Evolutionary conservation across 2,888 invertebrate species (phyloP), one percentile per base, ranked within the genome.

Genomic region (Blastobasis lacticolella): DNA sequence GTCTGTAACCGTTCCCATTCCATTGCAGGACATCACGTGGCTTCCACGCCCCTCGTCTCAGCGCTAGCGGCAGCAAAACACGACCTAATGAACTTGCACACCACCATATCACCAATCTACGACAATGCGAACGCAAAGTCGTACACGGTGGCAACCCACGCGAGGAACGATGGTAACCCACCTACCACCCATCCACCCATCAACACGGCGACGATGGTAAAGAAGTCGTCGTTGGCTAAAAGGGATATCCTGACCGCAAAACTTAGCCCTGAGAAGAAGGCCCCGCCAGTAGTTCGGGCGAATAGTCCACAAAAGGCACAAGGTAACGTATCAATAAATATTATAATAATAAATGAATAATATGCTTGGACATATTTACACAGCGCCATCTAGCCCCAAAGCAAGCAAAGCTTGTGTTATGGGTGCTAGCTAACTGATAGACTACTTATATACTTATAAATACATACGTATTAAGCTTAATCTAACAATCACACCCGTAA

Each of bases 91-190:
- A 73, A 78, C 53, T 60, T 86, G 9, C 80, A 84, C 62, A 76
- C 69, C 46, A 83, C 83, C 0, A 81, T 88, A 66, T 89, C 89
- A 0, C 89, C 89, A 0, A 89, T 89, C 10, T 85, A 78, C 71
- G 83, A 83, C 45, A 69, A 73, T 64, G 49, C 74, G 0, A 74
- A 77, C 49, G 83, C 81, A 42, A 81, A 83, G 50, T 79, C 83
- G 0, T 83, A 79, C 56, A 78, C 78, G 0, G 48, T 80, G 0
- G 64, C 73, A 0, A 81, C 77, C 54, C 68, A 58, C 0, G 57
- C 67, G 0, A 73, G 63, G 37, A 48, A 66, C 10, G 66, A 72
- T 63, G 64, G 71, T 48, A 80, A 78, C 43, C 2, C 23, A 1
- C 2, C 3, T 23, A 60, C 75, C 0, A 81, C 81, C 0, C n/a